Evolutionary conservation across 2,113 vertebrate species (phyloP).

Genomic region (Synchiropus splendidus): DNA sequence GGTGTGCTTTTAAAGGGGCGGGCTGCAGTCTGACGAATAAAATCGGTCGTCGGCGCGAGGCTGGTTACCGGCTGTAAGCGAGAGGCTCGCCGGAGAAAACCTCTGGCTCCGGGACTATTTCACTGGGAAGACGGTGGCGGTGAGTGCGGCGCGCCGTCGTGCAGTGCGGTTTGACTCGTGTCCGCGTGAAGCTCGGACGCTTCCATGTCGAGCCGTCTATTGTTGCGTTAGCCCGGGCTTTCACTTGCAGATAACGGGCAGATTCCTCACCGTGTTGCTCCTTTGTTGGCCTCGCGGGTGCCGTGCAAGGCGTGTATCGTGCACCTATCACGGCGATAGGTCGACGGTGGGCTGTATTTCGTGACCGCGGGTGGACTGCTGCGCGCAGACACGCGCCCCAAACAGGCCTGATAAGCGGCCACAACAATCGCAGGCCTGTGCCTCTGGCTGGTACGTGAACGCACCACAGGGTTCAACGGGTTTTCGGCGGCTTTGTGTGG

Average conservation of each 20-base stretch:
- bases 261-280: too few species aligned
- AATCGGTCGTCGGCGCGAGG: constrained; percentile 45
- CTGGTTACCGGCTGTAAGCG: constrained; percentile 46
- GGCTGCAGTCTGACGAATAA: constrained; percentile 58
- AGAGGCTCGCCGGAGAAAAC: constrained; percentile 35
- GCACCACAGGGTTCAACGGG: constrained; percentile 7
- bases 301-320: too few species aligned
- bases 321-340: too few species aligned
- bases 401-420: constrained; percentile 24
- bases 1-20: constrained; percentile 62
- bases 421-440: constrained; percentile 24
- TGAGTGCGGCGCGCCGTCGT: too few species aligned
- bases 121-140: constrained; percentile 29
- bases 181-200: constrained; percentile 32
- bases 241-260: too few species aligned
- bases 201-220: constrained; percentile 34
- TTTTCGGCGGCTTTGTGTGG: constrained; percentile 18
- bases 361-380: background rate
- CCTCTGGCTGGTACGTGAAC: constrained; percentile 8
- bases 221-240: constrained; percentile 35
- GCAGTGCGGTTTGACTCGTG: constrained; percentile 16
- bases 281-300: too few species aligned
- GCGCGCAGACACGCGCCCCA: constrained; percentile 31
- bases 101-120: too few species aligned
- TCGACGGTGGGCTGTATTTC: too few species aligned